These are phyloP conservation scores for Scaptomyza reducta DNA, from an alignment of 2,888 invertebrate species.

Conservation along the genomic window DNA sequence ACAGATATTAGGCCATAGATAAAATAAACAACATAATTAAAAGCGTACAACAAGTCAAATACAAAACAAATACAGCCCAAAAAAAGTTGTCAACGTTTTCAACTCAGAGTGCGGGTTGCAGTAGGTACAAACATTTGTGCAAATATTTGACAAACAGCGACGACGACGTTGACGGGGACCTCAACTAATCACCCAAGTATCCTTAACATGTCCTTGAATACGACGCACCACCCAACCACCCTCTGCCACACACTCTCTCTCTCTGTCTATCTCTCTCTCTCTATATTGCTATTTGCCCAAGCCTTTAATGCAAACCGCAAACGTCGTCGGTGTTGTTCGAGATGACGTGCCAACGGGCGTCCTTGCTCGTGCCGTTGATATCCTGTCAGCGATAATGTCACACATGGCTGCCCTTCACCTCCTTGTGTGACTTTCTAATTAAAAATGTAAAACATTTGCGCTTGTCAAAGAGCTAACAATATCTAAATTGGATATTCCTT, in stretches of 20 bases:
- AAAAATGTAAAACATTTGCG: conserved; percentile 75
- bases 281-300: conserved; percentile 43
- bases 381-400: conserved; percentile 73
- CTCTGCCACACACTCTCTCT: background rate
- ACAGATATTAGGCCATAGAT: conserved; percentile 52
- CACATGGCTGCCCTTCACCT: conserved; percentile 56
- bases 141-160: conserved; percentile 68
- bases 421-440: conserved; percentile 70
- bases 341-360: conserved; percentile 48
- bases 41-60: conserved; percentile 65
- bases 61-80: conserved; percentile 24
- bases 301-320: conserved; percentile 47
- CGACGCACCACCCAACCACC: conserved; percentile 6
- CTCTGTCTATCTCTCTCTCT: no score
- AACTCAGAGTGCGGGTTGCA: conserved; percentile 56
- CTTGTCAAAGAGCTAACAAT: conserved; percentile 38
- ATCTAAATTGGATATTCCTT: conserved; percentile 49
- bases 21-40: conserved; percentile 77
- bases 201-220: conserved; percentile 64
- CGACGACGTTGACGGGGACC: conserved; percentile 45
- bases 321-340: background rate
- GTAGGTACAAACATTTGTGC: conserved; percentile 66
- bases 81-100: conserved; percentile 52
- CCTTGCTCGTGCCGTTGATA: conserved; percentile 45
- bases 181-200: conserved; percentile 68